phyloP scores from a whole-genome alignment of 2,797 vertebrate species.

The Thunnus albacares region DNA sequence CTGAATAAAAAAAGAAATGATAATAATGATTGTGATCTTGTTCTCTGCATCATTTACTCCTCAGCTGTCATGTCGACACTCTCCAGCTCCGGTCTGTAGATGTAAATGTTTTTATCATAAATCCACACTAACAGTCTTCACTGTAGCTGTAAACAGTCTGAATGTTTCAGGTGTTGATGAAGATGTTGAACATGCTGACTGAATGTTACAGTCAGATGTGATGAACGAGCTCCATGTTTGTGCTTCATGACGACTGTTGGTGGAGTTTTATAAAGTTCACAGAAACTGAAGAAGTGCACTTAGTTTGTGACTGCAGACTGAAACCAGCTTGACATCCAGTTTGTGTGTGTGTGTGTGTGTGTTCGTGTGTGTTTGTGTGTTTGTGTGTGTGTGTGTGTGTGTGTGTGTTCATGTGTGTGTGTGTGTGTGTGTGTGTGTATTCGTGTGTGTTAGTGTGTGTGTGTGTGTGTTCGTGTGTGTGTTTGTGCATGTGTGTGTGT shows the following conservation, averaged over 20 bases:
- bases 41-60: not conserved
- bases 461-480: too few relatives aligned
- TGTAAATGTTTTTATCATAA: not conserved
- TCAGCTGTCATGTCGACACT: not conserved
- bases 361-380: too few relatives aligned
- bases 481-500: too few relatives aligned
- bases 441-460: too few relatives aligned
- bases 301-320: not conserved
- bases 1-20: not conserved
- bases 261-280: not conserved
- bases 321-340: too few relatives aligned
- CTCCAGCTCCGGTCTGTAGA: not conserved
- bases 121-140: not conserved
- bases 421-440: too few relatives aligned
- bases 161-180: not conserved
- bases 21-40: not conserved
- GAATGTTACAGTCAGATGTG: not conserved
- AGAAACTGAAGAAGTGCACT: constrained; percentile 30
- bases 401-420: too few relatives aligned
- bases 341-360: too few relatives aligned
- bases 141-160: not conserved
- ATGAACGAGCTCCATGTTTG: not conserved
- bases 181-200: not conserved
- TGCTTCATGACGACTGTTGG: not conserved
- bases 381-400: too few relatives aligned